phyloP scores from a whole-genome alignment of 2,113 vertebrate species.

The Cebus imitator region DNA sequence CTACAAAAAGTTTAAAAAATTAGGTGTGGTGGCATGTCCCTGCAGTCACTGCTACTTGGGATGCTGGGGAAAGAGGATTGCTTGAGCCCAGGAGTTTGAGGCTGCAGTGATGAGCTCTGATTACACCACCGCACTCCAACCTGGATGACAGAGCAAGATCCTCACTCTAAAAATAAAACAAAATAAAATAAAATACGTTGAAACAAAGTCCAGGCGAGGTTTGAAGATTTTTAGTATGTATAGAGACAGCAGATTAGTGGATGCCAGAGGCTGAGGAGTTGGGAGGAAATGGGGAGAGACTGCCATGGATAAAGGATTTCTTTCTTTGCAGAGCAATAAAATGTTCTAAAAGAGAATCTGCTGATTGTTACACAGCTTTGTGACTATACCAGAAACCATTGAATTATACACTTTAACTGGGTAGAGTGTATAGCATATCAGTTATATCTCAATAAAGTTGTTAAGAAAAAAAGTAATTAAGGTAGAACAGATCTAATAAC shows the following conservation, averaged over 20 bases:
- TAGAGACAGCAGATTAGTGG: background rate
- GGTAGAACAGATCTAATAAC: background rate
- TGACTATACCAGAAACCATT: background rate
- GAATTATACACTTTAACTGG: background rate
- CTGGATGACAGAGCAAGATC: background rate
- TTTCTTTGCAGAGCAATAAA: background rate
- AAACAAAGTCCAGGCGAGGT: background rate
- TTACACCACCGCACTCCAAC: background rate
- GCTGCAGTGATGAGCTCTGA: background rate
- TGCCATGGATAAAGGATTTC: background rate
- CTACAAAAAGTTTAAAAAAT: background rate
- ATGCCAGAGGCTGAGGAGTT: background rate
- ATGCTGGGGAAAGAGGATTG: background rate
- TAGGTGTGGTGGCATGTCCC: background rate
- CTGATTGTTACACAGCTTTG: background rate
- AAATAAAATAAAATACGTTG: background rate
- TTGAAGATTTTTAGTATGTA: background rate
- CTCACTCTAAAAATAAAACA: background rate
- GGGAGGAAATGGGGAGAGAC: background rate
- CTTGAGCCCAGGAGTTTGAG: background rate
- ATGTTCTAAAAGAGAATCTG: background rate
- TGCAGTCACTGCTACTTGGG: background rate
- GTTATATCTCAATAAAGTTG: background rate
- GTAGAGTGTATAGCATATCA: background rate
- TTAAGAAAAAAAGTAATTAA: background rate